Conservation (phyloP, 2,888 invertebrate species). For the Strigamia maritima region DNA sequence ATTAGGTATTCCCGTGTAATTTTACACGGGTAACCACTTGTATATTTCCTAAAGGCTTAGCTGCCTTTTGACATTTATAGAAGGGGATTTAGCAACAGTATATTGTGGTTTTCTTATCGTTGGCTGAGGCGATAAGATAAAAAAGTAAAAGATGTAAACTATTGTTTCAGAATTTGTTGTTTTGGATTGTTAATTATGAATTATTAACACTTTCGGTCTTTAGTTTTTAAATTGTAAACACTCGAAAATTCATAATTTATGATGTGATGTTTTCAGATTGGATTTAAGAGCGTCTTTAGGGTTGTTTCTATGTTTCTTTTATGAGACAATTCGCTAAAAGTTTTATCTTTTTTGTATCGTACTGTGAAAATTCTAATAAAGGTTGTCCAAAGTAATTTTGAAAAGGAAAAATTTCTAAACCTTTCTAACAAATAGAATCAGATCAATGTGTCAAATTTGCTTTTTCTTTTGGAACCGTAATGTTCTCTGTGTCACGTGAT, state of each 20-base stretch:
- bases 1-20: too few species aligned
- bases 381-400: background rate
- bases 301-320: too few species aligned
- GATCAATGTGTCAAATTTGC: constrained; percentile 4
- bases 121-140: background rate
- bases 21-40: too few species aligned
- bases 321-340: too few species aligned
- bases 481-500: background rate
- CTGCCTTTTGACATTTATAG: background rate
- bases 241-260: too few species aligned
- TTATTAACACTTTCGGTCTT: too few species aligned
- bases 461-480: background rate
- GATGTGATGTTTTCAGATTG: too few species aligned
- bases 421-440: background rate
- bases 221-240: too few species aligned
- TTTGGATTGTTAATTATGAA: too few species aligned
- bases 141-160: background rate
- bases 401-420: background rate
- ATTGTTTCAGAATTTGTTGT: background rate
- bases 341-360: too few species aligned
- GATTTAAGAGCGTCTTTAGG: too few species aligned
- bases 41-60: background rate
- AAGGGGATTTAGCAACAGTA: background rate
- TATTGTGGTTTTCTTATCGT: background rate
- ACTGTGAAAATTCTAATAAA: too few species aligned